Percentiles rank a stretch among this genome's conserved stretches.
phyloP scores from a whole-genome alignment of 2,797 vertebrate genomes.

The Limnodromus scolopaceus region DNA sequence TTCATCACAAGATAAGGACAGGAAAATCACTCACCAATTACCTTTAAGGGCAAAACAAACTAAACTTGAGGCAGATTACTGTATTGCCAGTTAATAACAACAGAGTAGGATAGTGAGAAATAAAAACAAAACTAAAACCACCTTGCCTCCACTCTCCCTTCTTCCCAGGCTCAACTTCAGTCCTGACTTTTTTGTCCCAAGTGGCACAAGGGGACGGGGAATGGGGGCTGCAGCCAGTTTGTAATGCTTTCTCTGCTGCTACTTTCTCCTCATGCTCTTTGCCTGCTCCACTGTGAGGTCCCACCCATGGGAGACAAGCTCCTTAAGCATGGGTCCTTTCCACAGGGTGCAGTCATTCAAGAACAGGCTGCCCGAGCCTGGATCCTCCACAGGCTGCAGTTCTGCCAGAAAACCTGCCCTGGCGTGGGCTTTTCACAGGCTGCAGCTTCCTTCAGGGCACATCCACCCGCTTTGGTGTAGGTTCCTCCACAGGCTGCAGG shows the following conservation, averaged over 20 bases:
- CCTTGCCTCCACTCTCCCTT: neutral
- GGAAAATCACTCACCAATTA: neutral
- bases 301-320: neutral
- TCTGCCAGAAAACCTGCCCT: neutral
- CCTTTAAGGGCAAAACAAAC: neutral
- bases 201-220: neutral
- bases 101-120: neutral
- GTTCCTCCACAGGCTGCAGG: neutral
- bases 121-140: neutral
- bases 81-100: neutral
- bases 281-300: fast-evolving
- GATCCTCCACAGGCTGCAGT: neutral
- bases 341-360: neutral
- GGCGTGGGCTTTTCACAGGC: neutral
- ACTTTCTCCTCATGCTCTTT: neutral
- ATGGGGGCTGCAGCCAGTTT: neutral
- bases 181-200: neutral
- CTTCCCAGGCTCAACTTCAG: neutral
- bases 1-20: neutral
- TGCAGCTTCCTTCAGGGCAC: neutral
- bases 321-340: neutral
- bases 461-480: fast-evolving
- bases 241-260: neutral
- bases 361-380: neutral
- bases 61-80: neutral